Evolutionary conservation across 2,113 vertebrate genomes (phyloP), one percentile per base, ranked within the genome.

Genomic region (Tragelaphus buxtoni): DNA sequence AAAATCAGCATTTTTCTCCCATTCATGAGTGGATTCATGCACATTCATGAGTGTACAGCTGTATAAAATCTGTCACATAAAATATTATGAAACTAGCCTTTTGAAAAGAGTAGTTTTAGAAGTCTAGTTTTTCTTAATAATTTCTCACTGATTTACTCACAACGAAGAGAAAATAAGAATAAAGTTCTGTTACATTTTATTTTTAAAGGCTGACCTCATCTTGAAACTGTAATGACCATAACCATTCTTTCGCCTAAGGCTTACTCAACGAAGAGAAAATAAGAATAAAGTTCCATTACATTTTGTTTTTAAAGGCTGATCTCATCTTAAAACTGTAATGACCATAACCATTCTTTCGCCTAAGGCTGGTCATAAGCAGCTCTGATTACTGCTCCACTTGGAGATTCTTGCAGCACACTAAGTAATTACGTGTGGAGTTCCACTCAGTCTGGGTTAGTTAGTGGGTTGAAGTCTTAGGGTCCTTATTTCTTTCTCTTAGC

Each of bases 361-460:
- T 69, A 20, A 69, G 17, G n/a, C n/a, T 69, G n/a, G 32, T n/a
- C 17, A 69, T 10, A 69, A 69, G 28, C 39, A 79, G 20, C 8
- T 90, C 6, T 3, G 13, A 60, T 61, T 61, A 90, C 20, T 7
- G 9, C 4, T 5, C 13, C 55, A 51, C 14, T 49, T 22, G 18
- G 42, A 47, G 9, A 28, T 90, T 14, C n/a, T 22, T 26, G 5
- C 35, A 32, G 51, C 2, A 20, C 24, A 32, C 1, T n/a, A 63
- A 30, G 2, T 16, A 83, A 11, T 13, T n/a, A 1, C n/a, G 32
- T 87, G 22, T 87, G n/a, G 13, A 51, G 3, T 28, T 35, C 14
- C 9, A 55, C 7, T 88, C 5, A 45, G 7, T 82, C 1, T 8
- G 8, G 1, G 1, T n/a, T 26, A n/a, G 51, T 39, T 8, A 4